phyloP scores from a whole-genome alignment of 2,113 vertebrate species.

The Ginglymostoma cirratum region DNA sequence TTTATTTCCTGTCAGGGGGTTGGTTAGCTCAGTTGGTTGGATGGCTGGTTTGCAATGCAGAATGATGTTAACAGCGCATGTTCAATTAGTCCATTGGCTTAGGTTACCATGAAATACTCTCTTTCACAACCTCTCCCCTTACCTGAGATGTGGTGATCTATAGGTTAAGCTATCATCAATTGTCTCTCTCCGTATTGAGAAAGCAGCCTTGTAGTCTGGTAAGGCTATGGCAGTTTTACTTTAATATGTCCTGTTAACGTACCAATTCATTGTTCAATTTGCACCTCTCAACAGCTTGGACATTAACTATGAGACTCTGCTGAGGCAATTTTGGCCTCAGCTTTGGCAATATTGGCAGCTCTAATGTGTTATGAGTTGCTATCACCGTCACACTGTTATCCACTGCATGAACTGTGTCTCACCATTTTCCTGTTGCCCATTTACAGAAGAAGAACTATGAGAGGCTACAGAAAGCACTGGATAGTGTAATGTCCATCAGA shows the following conservation, averaged over 20 bases:
- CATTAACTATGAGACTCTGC: background rate
- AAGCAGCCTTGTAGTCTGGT: no score
- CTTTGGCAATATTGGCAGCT: background rate
- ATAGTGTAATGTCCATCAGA: constrained; percentile 98
- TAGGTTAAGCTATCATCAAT: no score
- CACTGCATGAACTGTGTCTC: background rate
- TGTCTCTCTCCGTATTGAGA: no score
- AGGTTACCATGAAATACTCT: no score
- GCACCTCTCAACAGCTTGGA: background rate
- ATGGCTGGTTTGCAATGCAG: no score
- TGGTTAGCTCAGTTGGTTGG: no score
- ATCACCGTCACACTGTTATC: background rate
- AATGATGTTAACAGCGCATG: no score
- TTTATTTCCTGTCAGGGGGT: background rate
- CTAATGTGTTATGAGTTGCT: background rate
- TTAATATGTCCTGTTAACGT: background rate
- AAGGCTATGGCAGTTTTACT: no score
- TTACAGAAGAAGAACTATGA: constrained; percentile 98
- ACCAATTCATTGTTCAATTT: background rate
- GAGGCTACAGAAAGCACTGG: constrained; percentile 93
- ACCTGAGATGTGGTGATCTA: no score
- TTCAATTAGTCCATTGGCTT: no score
- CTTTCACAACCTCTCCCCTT: no score
- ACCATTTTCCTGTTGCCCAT: constrained; percentile 39
- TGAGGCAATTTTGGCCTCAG: background rate